These are phyloP conservation scores for Falco concolor DNA, from an alignment of 2,797 vertebrate genomes.

Conservation along the genomic window DNA sequence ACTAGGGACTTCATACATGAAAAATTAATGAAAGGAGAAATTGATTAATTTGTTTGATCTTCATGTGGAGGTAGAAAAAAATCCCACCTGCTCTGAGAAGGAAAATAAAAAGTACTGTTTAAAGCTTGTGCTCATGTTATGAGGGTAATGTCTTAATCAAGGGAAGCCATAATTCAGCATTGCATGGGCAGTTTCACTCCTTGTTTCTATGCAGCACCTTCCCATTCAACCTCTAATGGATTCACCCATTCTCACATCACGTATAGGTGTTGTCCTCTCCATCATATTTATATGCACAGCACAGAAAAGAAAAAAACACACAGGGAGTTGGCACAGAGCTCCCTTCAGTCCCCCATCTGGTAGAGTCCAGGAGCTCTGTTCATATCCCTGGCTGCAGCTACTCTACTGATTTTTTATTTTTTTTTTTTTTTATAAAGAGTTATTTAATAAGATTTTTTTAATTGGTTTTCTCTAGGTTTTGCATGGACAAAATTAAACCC, in stretches of 20 bases:
- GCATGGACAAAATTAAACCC: slow-evolving; percentile 18
- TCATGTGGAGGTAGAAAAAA: neutral
- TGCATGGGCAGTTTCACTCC: neutral
- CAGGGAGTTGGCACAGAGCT: neutral
- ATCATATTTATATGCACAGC: fast-evolving
- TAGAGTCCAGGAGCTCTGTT: neutral
- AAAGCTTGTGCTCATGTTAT: neutral
- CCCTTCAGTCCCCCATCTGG: neutral
- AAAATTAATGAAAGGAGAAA: slow-evolving; percentile 1
- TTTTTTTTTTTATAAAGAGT: neutral
- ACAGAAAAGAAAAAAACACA: neutral
- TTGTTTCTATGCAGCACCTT: neutral
- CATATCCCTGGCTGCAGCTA: neutral
- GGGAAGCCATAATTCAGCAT: neutral
- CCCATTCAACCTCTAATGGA: neutral
- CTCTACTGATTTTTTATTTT: neutral
- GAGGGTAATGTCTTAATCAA: neutral
- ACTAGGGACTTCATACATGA: neutral
- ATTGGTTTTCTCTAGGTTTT: neutral
- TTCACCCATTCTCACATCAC: neutral
- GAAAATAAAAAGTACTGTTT: neutral
- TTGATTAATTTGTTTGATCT: neutral
- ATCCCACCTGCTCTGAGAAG: neutral
- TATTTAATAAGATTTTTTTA: neutral
- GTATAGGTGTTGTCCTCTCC: neutral